Base-by-base conservation (phyloP, 2,113 vertebrate genomes). In the Actenoides hombroni region DNA sequence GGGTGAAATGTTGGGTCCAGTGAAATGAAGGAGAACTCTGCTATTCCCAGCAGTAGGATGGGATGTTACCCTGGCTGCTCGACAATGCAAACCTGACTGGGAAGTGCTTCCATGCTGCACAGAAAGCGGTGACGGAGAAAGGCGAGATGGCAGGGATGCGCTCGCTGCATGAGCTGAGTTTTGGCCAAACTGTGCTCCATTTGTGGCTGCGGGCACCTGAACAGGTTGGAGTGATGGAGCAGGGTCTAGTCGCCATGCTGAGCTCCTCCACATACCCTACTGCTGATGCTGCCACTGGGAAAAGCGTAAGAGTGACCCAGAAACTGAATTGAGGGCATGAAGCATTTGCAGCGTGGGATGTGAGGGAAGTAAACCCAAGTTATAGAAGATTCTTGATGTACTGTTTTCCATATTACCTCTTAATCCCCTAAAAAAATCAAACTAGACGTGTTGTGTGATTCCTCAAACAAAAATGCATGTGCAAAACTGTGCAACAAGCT, bases 331-430 rank as follows among this genome's bases (percentile, higher is more conserved):
- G 80, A 88, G 88, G 76, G 79, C 65, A 51, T 40, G 64, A 54
- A 95, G 86, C 73, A 81, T 94, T 93, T 90, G 80, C 70, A 10
- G 64, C 0, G 29, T 95, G 92, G 94, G 86, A 94, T 84, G 91
- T 67, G 79, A 80, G 80, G 94, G 86, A 83, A 86, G 73, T 64
- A 92, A 94, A 37, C 91, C 26, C 13, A 20, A 83, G 83, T 86
- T 60, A 67, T 8, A 6, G 63, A 35, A 44, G 46, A 88, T 83
- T 88, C 69, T 81, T 78, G 83, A 78, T 1, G 3, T 70, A 68
- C 46, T 71, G 39, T 59, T 96, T 88, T 78, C 28, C 42, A 51
- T 59, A 56, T 48, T 51, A 51, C 48, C 33, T 83, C 60, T 83
- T 75, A 78, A 92, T 86, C 23, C 42, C 25, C 76, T 57, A 9